Evolutionary conservation across 2,888 invertebrate genomes (phyloP).

Genomic region (Polylopha cassiicola): DNA sequence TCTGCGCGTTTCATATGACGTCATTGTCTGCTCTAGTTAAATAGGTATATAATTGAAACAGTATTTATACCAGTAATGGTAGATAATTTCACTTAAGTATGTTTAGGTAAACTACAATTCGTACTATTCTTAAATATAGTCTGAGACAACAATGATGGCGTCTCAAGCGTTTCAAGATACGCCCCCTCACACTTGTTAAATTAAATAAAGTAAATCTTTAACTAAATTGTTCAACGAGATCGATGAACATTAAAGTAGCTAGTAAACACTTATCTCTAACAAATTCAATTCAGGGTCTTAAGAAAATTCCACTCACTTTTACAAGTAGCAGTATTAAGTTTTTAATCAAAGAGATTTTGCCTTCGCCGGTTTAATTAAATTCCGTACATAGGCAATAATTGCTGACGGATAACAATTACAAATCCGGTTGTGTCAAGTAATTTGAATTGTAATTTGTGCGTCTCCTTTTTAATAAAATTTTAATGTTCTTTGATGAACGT

Average conservation of each 20-base stretch:
- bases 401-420: slow-evolving; percentile 42
- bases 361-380: slow-evolving; percentile 60
- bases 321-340: slow-evolving; percentile 32
- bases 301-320: slow-evolving; percentile 6
- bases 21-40: no score
- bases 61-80: no score
- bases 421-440: slow-evolving; percentile 53
- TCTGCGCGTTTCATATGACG: no score
- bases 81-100: no score
- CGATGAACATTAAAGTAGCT: neutral
- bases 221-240: no score
- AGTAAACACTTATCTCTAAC: neutral
- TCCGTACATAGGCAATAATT: slow-evolving; percentile 60
- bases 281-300: slow-evolving; percentile 3
- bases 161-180: no score
- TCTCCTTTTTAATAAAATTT: slow-evolving; percentile 8
- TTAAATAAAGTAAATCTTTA: no score
- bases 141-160: no score
- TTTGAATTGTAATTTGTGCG: slow-evolving; percentile 32
- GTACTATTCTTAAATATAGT: no score
- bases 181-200: no score
- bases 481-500: slow-evolving; percentile 9
- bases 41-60: no score
- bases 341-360: slow-evolving; percentile 49
- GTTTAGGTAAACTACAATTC: no score